Evolutionary conservation across 2,888 invertebrate species (phyloP).

Genomic region (Norana najaformis): DNA sequence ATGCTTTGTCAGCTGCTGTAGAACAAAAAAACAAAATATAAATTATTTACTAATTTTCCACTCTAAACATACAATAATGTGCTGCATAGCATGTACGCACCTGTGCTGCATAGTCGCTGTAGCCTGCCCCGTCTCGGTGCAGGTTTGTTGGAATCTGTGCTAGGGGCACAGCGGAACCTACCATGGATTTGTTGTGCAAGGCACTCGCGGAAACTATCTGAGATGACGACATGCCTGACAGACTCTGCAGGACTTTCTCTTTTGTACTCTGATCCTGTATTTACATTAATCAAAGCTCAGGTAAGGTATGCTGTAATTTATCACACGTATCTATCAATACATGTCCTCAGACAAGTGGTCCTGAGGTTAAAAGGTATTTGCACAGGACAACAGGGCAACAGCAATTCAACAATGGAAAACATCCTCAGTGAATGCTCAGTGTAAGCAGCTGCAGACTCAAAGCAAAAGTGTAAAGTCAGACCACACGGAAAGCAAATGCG

Average conservation of each 20-base stretch:
- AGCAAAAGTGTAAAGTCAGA: too few species aligned
- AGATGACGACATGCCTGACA: conserved; percentile 31
- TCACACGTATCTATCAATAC: neutral
- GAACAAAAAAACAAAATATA: too few species aligned
- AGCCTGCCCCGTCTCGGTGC: conserved; percentile 6
- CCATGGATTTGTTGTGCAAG: conserved; percentile 24
- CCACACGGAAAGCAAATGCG: neutral
- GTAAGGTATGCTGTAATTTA: neutral
- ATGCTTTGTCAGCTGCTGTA: too few species aligned
- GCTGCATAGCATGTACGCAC: neutral
- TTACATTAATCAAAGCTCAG: neutral
- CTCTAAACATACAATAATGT: too few species aligned
- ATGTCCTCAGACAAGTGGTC: neutral
- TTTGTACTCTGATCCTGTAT: conserved; percentile 28
- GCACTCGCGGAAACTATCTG: conserved; percentile 31
- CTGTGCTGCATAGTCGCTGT: conserved; percentile 25
- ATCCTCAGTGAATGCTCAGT: too few species aligned
- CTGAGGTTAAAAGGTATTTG: neutral
- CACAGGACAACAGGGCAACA: neutral
- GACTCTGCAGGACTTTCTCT: conserved; percentile 27
- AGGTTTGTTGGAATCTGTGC: conserved; percentile 24
- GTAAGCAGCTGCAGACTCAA: too few species aligned
- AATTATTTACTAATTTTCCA: too few species aligned
- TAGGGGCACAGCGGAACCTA: neutral
- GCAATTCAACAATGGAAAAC: too few species aligned